phyloP scores from a whole-genome alignment of 2,888 invertebrate genomes.

The Drosophila acutilabella region DNA sequence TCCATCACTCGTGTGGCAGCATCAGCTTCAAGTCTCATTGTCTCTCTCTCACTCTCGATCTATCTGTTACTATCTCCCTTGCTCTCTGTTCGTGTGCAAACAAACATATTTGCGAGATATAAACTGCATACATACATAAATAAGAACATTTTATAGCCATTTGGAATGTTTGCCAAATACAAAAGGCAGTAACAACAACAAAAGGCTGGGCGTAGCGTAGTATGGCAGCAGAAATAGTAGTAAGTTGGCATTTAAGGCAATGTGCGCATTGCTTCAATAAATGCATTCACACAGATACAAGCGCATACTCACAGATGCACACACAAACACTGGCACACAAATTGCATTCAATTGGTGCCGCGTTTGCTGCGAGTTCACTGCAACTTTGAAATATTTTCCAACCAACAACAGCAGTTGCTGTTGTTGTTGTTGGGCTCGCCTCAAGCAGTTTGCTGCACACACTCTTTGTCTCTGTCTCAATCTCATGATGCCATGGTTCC shows the following conservation, averaged over 20 bases:
- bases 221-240: constrained; percentile 65
- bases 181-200: constrained; percentile 50
- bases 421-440: constrained; percentile 65
- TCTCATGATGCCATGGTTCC: constrained; percentile 49
- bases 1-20: background rate
- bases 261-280: constrained; percentile 82
- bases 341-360: constrained; percentile 82
- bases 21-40: background rate
- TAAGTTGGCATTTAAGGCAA: constrained; percentile 80
- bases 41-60: constrained; percentile 3
- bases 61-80: background rate
- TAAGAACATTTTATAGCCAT: constrained; percentile 79
- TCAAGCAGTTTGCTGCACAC: constrained; percentile 57
- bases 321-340: constrained; percentile 50
- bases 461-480: constrained; percentile 38
- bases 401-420: constrained; percentile 61
- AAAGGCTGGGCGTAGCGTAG: constrained; percentile 70
- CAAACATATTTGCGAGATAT: constrained; percentile 12
- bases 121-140: constrained; percentile 65
- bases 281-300: constrained; percentile 57
- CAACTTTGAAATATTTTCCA: constrained; percentile 81
- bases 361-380: constrained; percentile 77
- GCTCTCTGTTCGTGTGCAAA: constrained; percentile 26
- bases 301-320: constrained; percentile 26
- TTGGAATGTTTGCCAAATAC: constrained; percentile 74